Evolutionary conservation across 1,140 invertebrate genomes (phyloP), one percentile per base, ranked within the genome.

Genomic region (Calosoma granatense): DNA sequence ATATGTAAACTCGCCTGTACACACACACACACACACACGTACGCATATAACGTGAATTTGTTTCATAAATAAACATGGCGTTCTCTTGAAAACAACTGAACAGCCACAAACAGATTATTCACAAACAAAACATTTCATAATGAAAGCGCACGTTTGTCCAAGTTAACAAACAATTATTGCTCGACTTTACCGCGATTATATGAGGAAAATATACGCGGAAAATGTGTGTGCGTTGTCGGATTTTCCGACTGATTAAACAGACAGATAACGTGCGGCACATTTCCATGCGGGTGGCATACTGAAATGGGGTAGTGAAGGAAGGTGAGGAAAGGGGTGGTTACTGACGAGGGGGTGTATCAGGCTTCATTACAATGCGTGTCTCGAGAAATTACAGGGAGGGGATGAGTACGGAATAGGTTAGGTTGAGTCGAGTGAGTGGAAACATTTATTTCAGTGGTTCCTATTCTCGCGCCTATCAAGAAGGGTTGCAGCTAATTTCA

Each of bases 231-330:
- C 41, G 41, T 47, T 47, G 41, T 17, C 41, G 41, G 41, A 47
- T 47, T 47, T n/a, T 47, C 15, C 41, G 4, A 47, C 41, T 47
- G 41, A 47, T 47, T 47, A 47, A 47, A 47, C 41, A 47, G 41
- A 47, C 41, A 47, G 41, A 47, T 47, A 47, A 47, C 41, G 15
- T 11, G 15, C 17, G n/a, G 26, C 26, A 6, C 26, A 36, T 36
- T 36, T 36, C 26, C 26, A 36, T 36, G 26, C n/a, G n/a, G n/a
- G n/a, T n/a, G n/a, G n/a, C n/a, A 36, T 36, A 36, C 26, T n/a
- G n/a, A 9, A n/a, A 36, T 9, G 26, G 26, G 6, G n/a, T 36
- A 36, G 26, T 36, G 26, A 9, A n/a, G 26, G 9, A 47, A 3
- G 6, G 41, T 47, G 17, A 47, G 17, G 41, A 4, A 11, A 47